Evolutionary conservation across 2,113 vertebrate species (phyloP), one percentile per base, ranked within the genome.

Genomic region (Sapayoa aenigma): DNA sequence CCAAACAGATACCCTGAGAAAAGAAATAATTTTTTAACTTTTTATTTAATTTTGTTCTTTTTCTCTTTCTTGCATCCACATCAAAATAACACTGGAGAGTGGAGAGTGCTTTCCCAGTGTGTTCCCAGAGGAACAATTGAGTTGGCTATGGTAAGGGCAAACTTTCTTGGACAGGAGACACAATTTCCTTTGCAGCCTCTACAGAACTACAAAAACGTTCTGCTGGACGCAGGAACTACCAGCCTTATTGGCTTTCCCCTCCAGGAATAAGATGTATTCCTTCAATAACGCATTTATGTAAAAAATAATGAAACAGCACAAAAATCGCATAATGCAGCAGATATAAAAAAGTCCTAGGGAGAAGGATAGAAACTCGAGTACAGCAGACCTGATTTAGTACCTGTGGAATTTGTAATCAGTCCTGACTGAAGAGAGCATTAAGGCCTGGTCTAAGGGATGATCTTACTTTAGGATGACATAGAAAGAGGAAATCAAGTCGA

Each of bases 181-280:
- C 75, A 92, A 94, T 93, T 96, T 97, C 86, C 90, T 96, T 60
- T 94, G 68, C 85, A 84, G 87, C 87, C 72, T 92, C 90, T 81
- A 65, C 76, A 92, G 76, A 90, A 84, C 84, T 90, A 90, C 90
- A 93, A 90, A 96, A 93, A 86, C 0, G 9, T 58, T 75, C 60
- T 90, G 75, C 79, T 95, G 91, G 63, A 95, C 63, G 31, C 73
- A 81, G 80, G 49, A 89, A 50, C 46, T 53, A 90, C 83, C 63
- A 91, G 72, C 67, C 65, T 86, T 94, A 93, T 60, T 95, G 83
- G 56, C 73, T 96, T 95, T 92, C 60, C 53, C 62, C 53, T 87
- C 33, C 73, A 79, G 53, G 56, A 90, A 42, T 68, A 72, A 87
- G 65, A 86, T 4, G 3, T 39, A 89, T 79, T 95, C 80, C 66